phyloP scores from a whole-genome alignment of 1,140 invertebrate genomes.

The Diorhabda carinulata region DNA sequence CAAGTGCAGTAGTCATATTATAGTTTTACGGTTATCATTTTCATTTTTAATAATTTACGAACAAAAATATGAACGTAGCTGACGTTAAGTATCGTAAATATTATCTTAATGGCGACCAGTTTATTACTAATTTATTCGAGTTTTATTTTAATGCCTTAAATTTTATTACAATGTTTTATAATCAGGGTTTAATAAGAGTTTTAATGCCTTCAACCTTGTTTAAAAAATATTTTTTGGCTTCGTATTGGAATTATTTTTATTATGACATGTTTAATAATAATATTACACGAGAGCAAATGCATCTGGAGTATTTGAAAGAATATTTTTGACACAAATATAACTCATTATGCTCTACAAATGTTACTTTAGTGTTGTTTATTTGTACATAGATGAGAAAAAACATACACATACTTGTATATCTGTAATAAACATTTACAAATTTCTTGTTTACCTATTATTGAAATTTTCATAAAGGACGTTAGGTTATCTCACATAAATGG shows the following conservation, averaged over 20 bases:
- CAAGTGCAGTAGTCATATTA: conserved; percentile 46
- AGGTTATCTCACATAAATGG: too few relatives aligned
- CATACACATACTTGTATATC: too few relatives aligned
- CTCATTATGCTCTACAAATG: too few relatives aligned
- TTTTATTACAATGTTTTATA: conserved; percentile 50
- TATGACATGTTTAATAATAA: conserved; percentile 5
- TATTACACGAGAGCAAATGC: conserved; percentile 1
- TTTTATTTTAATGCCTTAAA: conserved; percentile 50
- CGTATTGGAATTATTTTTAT: conserved; percentile 33
- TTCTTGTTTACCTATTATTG: too few relatives aligned
- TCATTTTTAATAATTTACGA: conserved; percentile 49
- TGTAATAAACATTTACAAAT: too few relatives aligned
- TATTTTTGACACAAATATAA: too few relatives aligned
- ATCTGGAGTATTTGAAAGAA: background rate
- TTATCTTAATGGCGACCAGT: conserved; percentile 47
- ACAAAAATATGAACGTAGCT: conserved; percentile 46
- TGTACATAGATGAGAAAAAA: too few relatives aligned
- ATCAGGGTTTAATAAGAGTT: conserved; percentile 49
- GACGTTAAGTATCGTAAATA: conserved; percentile 48
- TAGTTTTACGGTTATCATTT: conserved; percentile 48
- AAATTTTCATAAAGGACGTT: too few relatives aligned
- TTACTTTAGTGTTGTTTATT: too few relatives aligned
- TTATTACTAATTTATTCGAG: conserved; percentile 48
- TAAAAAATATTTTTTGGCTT: conserved; percentile 36
- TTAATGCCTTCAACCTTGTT: conserved; percentile 41